Evolutionary conservation across 2,797 vertebrate genomes (phyloP).

Genomic region (Etheostoma nigrum): DNA sequence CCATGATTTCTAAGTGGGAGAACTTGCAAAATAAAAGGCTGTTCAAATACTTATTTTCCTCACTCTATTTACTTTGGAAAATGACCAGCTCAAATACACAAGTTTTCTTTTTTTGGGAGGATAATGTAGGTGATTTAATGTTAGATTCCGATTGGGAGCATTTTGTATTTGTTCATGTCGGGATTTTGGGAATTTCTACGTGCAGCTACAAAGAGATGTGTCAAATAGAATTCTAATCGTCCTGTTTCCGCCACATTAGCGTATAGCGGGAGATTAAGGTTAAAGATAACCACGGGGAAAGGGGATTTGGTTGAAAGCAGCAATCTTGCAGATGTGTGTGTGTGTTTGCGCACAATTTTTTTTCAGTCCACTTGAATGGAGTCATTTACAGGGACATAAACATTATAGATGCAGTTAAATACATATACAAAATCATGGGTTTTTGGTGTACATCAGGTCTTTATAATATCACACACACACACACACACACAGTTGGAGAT

Average conservation of each 20-base stretch:
- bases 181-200: background rate
- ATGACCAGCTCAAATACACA: background rate
- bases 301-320: slow-evolving; percentile 69
- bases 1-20: no score
- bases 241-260: slow-evolving; percentile 59
- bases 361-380: no score
- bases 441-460: no score
- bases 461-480: background rate
- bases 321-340: background rate
- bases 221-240: slow-evolving; percentile 33
- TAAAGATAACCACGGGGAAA: slow-evolving; percentile 73
- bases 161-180: background rate
- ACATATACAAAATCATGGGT: no score
- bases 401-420: no score
- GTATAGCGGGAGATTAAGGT: slow-evolving; percentile 68
- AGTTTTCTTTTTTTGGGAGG: background rate
- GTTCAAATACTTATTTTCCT: no score
- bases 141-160: background rate
- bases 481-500: slow-evolving; percentile 3
- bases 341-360: no score
- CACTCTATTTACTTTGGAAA: background rate
- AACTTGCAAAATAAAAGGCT: no score
- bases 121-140: background rate
- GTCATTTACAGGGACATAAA: no score
- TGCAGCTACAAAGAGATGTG: background rate